These are phyloP conservation scores for Cryptotis parvus DNA, from an alignment of 2,113 vertebrate genomes.

Conservation along the genomic window DNA sequence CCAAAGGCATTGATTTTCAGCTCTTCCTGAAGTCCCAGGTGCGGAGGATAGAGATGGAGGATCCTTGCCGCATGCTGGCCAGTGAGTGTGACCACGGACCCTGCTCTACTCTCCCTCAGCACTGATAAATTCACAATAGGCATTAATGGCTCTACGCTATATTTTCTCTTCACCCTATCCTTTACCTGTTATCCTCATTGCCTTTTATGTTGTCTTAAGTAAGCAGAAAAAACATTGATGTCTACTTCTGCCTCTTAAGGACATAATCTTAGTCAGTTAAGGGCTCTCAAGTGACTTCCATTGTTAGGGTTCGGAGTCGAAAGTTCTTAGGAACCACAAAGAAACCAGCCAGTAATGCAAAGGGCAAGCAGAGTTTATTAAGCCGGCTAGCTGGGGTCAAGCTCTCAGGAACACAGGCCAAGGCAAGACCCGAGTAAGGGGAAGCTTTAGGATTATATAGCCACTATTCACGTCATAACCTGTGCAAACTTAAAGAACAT, in stretches of 20 bases:
- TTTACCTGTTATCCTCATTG: neutral
- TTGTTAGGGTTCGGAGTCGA: no score
- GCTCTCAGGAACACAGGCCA: no score
- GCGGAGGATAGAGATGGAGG: constrained; percentile 91
- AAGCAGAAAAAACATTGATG: neutral
- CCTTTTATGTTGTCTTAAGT: neutral
- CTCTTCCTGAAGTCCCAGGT: constrained; percentile 94
- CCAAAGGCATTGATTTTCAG: constrained; percentile 94
- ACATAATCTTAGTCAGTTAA: neutral
- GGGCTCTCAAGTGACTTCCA: neutral
- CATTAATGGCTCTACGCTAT: neutral
- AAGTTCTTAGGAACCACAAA: no score
- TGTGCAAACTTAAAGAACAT: no score
- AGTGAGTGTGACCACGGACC: constrained; percentile 86
- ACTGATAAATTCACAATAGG: neutral
- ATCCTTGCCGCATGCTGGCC: constrained; percentile 93
- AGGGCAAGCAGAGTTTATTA: no score
- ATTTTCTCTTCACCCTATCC: neutral
- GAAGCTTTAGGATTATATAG: no score
- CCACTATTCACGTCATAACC: no score
- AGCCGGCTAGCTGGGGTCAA: no score
- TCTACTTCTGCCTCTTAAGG: neutral
- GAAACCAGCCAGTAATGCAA: no score
- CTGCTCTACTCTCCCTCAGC: rapidly evolving
- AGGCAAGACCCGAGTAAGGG: no score